phyloP scores from a whole-genome alignment of 2,888 invertebrate species.

The Hemistola chrysoprasaria region DNA sequence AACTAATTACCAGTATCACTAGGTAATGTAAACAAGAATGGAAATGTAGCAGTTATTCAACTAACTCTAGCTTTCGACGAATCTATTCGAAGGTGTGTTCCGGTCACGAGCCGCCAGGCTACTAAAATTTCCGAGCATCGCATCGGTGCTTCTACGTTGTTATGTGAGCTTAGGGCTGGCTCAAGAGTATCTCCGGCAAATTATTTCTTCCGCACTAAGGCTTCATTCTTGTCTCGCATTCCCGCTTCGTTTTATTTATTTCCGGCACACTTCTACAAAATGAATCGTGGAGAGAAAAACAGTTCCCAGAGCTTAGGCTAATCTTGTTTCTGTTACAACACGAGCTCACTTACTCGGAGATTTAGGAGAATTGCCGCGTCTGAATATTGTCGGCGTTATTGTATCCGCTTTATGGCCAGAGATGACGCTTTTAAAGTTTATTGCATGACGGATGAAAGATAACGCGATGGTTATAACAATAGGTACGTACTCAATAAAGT shows the following conservation, averaged over 20 bases:
- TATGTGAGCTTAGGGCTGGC: constrained; percentile 32
- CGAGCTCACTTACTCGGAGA: constrained; percentile 57
- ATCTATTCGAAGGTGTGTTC: constrained; percentile 26
- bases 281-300: constrained; percentile 56
- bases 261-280: constrained; percentile 48
- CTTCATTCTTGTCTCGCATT: constrained; percentile 44
- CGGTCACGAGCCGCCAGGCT: constrained; percentile 28
- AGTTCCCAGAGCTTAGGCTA: constrained; percentile 59
- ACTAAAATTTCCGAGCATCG: constrained; percentile 28
- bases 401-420: constrained; percentile 27
- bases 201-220: constrained; percentile 38
- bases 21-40: too few species aligned
- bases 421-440: constrained; percentile 20
- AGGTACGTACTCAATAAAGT: too few species aligned
- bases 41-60: too few species aligned
- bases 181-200: constrained; percentile 37
- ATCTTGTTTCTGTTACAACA: constrained; percentile 55
- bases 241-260: constrained; percentile 51
- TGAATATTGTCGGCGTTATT: constrained; percentile 38
- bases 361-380: constrained; percentile 48
- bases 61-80: too few species aligned
- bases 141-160: constrained; percentile 32
- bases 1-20: too few species aligned
- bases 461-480: not conserved
- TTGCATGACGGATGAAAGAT: constrained; percentile 5